phyloP scores from a whole-genome alignment of 2,113 vertebrate species.

The Myiozetetes cayanensis region DNA sequence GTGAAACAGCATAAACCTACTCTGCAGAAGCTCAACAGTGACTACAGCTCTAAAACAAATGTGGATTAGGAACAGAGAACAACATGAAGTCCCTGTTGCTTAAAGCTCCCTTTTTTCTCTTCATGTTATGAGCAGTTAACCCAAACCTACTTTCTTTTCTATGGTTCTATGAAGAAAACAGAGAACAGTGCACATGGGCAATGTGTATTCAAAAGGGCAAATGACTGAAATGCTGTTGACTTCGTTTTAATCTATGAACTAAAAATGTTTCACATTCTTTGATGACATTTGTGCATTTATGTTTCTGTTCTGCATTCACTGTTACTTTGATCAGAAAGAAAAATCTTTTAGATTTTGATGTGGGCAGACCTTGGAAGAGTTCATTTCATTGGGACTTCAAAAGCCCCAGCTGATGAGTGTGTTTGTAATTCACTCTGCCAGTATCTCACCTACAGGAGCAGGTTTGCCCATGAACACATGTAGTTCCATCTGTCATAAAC shows the following conservation, averaged over 20 bases:
- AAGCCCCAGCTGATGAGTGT: background rate
- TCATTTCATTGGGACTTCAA: background rate
- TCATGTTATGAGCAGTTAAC: background rate
- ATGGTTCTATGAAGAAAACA: background rate
- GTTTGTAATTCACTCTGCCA: background rate
- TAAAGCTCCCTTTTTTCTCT: rapidly evolving
- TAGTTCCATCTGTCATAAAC: background rate
- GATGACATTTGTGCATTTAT: background rate
- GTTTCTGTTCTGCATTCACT: background rate
- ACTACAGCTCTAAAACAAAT: background rate
- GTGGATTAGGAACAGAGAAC: background rate
- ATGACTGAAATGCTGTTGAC: background rate
- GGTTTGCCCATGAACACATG: background rate
- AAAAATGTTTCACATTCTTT: background rate
- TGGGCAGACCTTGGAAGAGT: background rate
- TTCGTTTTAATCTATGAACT: background rate
- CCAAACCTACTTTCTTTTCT: background rate
- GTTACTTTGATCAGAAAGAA: background rate
- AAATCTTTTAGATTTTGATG: background rate
- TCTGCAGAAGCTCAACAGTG: background rate
- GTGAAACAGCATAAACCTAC: background rate
- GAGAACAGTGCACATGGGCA: background rate
- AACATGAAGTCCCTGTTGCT: background rate
- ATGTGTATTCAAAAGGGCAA: background rate
- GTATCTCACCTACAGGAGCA: background rate